Percentiles rank a stretch among this genome's conserved stretches.
phyloP scores from a whole-genome alignment of 1,140 invertebrate genomes.

The Lordiphosa stackelbergi region DNA sequence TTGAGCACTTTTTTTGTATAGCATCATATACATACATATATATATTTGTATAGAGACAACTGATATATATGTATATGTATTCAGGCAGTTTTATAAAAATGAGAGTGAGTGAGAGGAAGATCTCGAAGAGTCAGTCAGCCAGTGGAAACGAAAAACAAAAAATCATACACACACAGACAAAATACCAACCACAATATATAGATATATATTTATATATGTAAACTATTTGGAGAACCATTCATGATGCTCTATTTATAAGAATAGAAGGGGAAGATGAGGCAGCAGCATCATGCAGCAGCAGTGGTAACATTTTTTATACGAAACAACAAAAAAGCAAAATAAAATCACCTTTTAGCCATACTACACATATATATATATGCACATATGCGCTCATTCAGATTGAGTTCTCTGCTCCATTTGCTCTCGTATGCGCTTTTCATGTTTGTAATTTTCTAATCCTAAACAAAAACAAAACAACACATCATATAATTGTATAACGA shows the following conservation, averaged over 20 bases:
- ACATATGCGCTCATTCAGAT: conserved; percentile 10
- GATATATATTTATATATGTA: conserved; percentile 56
- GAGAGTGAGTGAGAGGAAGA: conserved; percentile 37
- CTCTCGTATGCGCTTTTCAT: conserved; percentile 50
- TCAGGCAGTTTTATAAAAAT: conserved; percentile 37
- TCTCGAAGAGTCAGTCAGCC: conserved; percentile 30
- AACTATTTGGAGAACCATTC: conserved; percentile 70
- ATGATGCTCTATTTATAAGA: conserved; percentile 66
- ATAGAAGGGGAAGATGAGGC: conserved; percentile 18
- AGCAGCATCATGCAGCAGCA: conserved; percentile 18
- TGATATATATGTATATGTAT: conserved; percentile 54
- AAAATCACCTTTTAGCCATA: conserved; percentile 9
- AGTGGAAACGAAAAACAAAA: conserved; percentile 23
- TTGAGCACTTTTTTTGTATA: conserved; percentile 63
- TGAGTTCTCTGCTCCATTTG: conserved; percentile 31
- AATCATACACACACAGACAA: conserved; percentile 30
- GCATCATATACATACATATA: conserved; percentile 39
- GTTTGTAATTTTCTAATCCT: conserved; percentile 52
- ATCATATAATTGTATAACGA: conserved; percentile 5
- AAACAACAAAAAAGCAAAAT: conserved; percentile 7
- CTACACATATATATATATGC: conserved; percentile 10
- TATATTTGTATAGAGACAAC: conserved; percentile 27
- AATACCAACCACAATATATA: conserved; percentile 59
- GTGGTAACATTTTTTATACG: conserved; percentile 54
- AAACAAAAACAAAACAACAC: conserved; percentile 12